phyloP scores from a whole-genome alignment of 2,888 invertebrate species.

The Chymomyza fuscimana region DNA sequence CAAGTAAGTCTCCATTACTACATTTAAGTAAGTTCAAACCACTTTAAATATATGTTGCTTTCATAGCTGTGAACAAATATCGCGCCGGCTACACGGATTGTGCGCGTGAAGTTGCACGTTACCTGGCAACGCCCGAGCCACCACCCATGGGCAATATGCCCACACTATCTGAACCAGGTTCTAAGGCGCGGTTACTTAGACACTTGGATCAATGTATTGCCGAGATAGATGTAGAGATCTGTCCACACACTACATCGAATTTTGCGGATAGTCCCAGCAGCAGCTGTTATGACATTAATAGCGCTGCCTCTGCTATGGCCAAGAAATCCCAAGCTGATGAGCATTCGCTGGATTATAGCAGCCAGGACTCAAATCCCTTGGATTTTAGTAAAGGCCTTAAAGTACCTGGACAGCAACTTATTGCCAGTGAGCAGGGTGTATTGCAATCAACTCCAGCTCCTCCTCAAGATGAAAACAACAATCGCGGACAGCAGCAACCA shows the following conservation, averaged over 20 bases:
- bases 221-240: conserved; percentile 83
- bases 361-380: conserved; percentile 80
- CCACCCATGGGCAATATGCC: conserved; percentile 79
- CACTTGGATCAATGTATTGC: conserved; percentile 83
- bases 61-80: conserved; percentile 77
- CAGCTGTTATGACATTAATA: conserved; percentile 73
- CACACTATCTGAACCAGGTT: conserved; percentile 81
- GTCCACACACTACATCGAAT: conserved; percentile 75
- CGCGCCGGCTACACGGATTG: conserved; percentile 84
- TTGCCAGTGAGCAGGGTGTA: conserved; percentile 33
- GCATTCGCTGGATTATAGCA: conserved; percentile 77
- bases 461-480: conserved; percentile 77
- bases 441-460: conserved; percentile 38
- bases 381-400: conserved; percentile 80
- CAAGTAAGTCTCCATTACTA: conserved; percentile 73
- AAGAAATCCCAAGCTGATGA: conserved; percentile 69
- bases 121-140: conserved; percentile 79
- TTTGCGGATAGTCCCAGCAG: conserved; percentile 76
- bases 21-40: neutral
- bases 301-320: neutral
- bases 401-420: conserved; percentile 37
- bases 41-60: neutral
- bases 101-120: conserved; percentile 82
- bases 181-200: conserved; percentile 82
- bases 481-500: conserved; percentile 62